Conservation (phyloP, 2,113 vertebrate species). For the Sialia sialis region DNA sequence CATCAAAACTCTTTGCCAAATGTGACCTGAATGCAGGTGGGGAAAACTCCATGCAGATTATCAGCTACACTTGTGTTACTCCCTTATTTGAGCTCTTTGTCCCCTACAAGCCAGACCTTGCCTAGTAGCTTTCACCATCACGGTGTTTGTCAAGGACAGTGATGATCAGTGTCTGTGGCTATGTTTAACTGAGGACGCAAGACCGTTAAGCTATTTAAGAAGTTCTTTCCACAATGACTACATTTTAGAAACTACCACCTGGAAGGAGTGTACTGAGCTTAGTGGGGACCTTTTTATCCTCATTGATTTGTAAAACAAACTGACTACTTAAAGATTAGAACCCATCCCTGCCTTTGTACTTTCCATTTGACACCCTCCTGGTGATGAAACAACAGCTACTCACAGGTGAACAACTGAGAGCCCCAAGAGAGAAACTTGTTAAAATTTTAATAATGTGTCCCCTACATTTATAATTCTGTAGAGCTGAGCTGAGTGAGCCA, state of each 20-base stretch:
- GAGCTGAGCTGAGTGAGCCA: background rate
- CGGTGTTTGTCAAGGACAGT: background rate
- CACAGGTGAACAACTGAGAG: slow-evolving; percentile 37
- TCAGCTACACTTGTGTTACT: background rate
- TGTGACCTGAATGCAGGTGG: background rate
- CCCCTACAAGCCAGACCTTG: background rate
- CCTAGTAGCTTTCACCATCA: background rate
- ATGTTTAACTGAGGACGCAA: background rate
- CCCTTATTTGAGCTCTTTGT: background rate
- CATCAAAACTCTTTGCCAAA: background rate
- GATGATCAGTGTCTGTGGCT: background rate
- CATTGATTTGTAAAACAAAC: slow-evolving; percentile 27
- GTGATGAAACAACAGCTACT: slow-evolving; percentile 55
- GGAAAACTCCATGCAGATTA: background rate
- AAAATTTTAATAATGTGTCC: slow-evolving; percentile 33
- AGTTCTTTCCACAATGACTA: background rate
- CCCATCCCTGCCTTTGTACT: background rate
- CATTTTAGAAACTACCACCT: slow-evolving; percentile 64
- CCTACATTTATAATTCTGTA: slow-evolving; percentile 20
- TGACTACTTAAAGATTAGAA: background rate
- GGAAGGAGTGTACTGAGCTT: background rate
- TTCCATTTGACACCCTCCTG: slow-evolving; percentile 33
- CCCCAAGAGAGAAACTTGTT: slow-evolving; percentile 49
- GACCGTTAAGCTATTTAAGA: slow-evolving; percentile 18
- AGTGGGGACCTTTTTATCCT: slow-evolving; percentile 10